Evolutionary conservation across 2,888 invertebrate species (phyloP).

Genomic region (Agriopis aurantiaria): DNA sequence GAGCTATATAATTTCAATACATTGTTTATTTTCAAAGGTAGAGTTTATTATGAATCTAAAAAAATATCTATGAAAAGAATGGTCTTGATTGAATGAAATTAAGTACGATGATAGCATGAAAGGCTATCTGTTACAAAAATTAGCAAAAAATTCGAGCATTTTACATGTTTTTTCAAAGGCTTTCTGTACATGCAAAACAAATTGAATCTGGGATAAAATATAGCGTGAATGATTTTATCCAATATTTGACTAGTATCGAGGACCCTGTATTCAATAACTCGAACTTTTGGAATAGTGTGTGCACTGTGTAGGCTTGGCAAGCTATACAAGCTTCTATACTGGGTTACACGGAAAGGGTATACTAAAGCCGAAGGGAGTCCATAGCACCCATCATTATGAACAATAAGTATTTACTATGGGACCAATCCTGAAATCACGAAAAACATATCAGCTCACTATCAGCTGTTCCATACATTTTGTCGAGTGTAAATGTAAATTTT

Average conservation of each 20-base stretch:
- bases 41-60: background rate
- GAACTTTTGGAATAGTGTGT: too few species aligned
- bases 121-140: constrained; percentile 13
- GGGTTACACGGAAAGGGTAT: too few species aligned
- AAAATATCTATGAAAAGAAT: constrained; percentile 40
- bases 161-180: constrained; percentile 17
- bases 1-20: background rate
- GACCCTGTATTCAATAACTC: too few species aligned
- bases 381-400: too few species aligned
- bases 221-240: background rate
- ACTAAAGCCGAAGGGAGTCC: too few species aligned
- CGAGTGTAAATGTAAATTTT: too few species aligned
- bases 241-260: background rate
- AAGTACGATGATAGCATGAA: constrained; percentile 31
- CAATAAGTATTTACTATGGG: too few species aligned
- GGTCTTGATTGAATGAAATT: constrained; percentile 25
- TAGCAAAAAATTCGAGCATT: constrained; percentile 2
- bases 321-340: too few species aligned
- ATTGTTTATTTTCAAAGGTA: background rate
- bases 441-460: too few species aligned
- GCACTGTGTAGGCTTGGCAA: too few species aligned
- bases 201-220: constrained; percentile 8
- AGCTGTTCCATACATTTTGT: too few species aligned
- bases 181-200: background rate
- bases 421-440: too few species aligned